These are phyloP conservation scores for Myxocyprinus asiaticus DNA, from an alignment of 2,113 vertebrate species.

Conservation along the genomic window DNA sequence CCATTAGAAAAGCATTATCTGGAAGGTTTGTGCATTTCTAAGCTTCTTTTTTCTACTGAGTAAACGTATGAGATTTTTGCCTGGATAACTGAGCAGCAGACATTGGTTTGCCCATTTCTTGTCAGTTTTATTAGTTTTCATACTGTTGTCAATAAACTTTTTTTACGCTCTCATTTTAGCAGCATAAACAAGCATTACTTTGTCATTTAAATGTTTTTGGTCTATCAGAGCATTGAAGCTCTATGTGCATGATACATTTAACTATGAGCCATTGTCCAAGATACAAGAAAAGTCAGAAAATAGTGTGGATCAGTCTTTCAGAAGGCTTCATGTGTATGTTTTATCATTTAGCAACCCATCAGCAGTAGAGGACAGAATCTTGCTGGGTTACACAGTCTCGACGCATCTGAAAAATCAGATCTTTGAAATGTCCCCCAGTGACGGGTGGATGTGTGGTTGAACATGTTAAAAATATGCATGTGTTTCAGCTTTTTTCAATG, in stretches of 20 bases:
- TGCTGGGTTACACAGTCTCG: background rate
- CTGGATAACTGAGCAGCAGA: slow-evolving; percentile 72
- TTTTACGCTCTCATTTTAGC: background rate
- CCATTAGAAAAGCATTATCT: slow-evolving; percentile 87
- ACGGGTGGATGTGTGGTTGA: too few species aligned
- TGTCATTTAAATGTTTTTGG: slow-evolving; percentile 30
- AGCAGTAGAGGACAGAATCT: background rate
- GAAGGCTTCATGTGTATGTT: background rate
- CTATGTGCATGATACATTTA: slow-evolving; percentile 2
- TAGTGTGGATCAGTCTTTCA: background rate
- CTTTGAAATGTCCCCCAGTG: too few species aligned
- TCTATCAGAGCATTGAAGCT: slow-evolving; percentile 1
- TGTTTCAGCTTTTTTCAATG: too few species aligned
- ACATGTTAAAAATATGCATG: too few species aligned
- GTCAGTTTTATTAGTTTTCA: slow-evolving; percentile 61
- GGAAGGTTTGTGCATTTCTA: slow-evolving; percentile 83
- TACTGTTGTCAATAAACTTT: slow-evolving; percentile 14
- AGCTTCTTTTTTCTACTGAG: slow-evolving; percentile 65
- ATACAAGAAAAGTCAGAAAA: background rate
- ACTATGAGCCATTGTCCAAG: background rate
- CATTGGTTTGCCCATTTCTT: slow-evolving; percentile 77
- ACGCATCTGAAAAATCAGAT: too few species aligned
- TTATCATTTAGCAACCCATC: background rate
- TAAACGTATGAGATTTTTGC: slow-evolving; percentile 68
- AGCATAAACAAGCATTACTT: too few species aligned